Evolutionary conservation across 2,888 invertebrate species (phyloP), one percentile per base, ranked within the genome.

Genomic region (Acanthosepion esculentum): DNA sequence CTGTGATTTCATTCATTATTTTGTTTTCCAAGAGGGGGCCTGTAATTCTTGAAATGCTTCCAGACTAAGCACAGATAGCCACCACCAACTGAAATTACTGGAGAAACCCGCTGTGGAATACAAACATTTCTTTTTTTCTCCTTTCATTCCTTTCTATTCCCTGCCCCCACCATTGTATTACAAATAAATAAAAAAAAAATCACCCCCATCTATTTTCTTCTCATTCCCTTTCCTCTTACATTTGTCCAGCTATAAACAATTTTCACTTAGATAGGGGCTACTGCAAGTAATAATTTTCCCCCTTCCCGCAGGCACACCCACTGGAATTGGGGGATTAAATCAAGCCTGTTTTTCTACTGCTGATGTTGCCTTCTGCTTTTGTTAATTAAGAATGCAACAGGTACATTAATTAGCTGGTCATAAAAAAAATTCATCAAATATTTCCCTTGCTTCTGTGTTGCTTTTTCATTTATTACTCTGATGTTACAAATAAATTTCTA

Each of bases 21-120:
- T 78, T 33, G 23, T 78, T 15, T 78, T 78, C 78, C n/a, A n/a
- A 78, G n/a, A n/a, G 15, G n/a, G 78, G n/a, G n/a, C n/a, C 78
- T n/a, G 78, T 78, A 78, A 78, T 78, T 78, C 78, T 78, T 78
- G 78, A 78, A 78, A 78, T 78, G n/a, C n/a, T 78, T 33, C 78
- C 78, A 78, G 78, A n/a, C 78, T 78, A 3, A 23, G 59, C 59
- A 59, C 78, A n/a, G 78, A 78, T n/a, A n/a, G 78, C 78, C 18
- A 18, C n/a, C 18, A n/a, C 78, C 78, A 15, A 78, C n/a, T 78
- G 78, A 78, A 78, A 78, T 33, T 33, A 78, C 78, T 33, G 78
- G n/a, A 78, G 4, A 33, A 78, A 78, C 78, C 78, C 15, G 78
- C n/a, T 78, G 78, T 78, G n/a, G 33, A 78, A 78, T 78, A 33